Percentiles rank a stretch among this genome's conserved stretches.
phyloP scores from a whole-genome alignment of 2,888 invertebrate genomes.

The Leuctra nigra region DNA sequence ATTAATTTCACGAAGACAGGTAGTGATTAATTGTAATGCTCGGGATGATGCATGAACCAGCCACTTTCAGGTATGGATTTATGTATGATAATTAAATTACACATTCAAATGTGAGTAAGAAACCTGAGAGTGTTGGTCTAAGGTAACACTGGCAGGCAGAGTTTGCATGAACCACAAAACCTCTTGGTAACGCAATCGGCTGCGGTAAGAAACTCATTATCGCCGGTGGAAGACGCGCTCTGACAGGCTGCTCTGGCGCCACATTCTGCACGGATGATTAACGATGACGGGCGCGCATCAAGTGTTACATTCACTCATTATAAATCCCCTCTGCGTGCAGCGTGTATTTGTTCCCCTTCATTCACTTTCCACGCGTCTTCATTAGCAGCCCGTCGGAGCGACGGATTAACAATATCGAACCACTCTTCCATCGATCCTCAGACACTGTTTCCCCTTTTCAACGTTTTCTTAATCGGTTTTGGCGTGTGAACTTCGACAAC shows the following conservation, averaged over 20 bases:
- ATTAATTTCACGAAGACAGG: too few relatives aligned
- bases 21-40: neutral
- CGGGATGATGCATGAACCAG: neutral
- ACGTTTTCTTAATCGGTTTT: constrained; percentile 16
- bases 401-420: constrained; percentile 15
- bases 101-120: neutral
- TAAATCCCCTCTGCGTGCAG: neutral
- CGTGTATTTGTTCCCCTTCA: constrained; percentile 11
- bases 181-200: constrained; percentile 11
- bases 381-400: neutral
- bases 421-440: neutral
- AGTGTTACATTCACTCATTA: constrained; percentile 13
- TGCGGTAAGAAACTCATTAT: constrained; percentile 17
- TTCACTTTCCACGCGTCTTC: constrained; percentile 16
- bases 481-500: constrained; percentile 18
- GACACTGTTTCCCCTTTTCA: constrained; percentile 7
- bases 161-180: neutral
- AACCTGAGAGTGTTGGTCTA: constrained; percentile 4
- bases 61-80: neutral
- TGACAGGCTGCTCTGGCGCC: constrained; percentile 7
- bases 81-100: neutral
- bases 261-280: constrained; percentile 13
- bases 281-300: constrained; percentile 9
- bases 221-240: constrained; percentile 1
- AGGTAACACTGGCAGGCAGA: neutral